Evolutionary conservation across 2,113 vertebrate species (phyloP), one percentile per base, ranked within the genome.

Genomic region (Scomber colias): DNA sequence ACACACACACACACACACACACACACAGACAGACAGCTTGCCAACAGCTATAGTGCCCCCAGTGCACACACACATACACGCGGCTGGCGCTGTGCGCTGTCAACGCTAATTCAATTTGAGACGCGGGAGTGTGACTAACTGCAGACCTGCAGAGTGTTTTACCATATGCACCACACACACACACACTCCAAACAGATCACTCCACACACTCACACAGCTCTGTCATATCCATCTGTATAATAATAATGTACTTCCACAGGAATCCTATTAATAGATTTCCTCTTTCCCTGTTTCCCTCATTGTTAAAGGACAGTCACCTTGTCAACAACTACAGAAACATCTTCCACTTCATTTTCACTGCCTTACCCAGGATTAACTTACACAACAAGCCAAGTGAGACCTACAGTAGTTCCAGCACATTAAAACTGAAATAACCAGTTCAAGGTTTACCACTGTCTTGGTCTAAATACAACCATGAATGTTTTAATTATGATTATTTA

Each of bases 31-130:
- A 67, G 77, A 84, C 86, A 69, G 84, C 77, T 84, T 88, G 90
- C 89, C 92, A 90, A 83, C 89, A 89, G 87, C 78, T 71, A 27
- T 27, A 68, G 84, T 69, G 73, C 81, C 83, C 71, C 60, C 11
- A n/a, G 61, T 86, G 60, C 89, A 84, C 87, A 92, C 91, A 86
- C 83, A 89, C 66, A 71, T 87, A 94, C 94, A 95, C 93, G 87
- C 94, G 93, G 94, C 96, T 93, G 90, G 93, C 90, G 93, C 94
- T 88, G 86, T 79, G 96, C 80, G 93, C 94, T 97, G 96, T 96
- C 95, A 97, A 96, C 95, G 94, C 95, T 95, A 97, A 97, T 98
- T 97, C 95, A 98, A 96, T 97, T 97, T 97, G 95, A 94, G 95
- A 93, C 93, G 92, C 94, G 84, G 87, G 87, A 95, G 95, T 96